A percentile compares a stretch with the other conserved stretches of the same genome.
phyloP scores from a whole-genome alignment of 2,797 vertebrate genomes.

The Myripristis murdjan region DNA sequence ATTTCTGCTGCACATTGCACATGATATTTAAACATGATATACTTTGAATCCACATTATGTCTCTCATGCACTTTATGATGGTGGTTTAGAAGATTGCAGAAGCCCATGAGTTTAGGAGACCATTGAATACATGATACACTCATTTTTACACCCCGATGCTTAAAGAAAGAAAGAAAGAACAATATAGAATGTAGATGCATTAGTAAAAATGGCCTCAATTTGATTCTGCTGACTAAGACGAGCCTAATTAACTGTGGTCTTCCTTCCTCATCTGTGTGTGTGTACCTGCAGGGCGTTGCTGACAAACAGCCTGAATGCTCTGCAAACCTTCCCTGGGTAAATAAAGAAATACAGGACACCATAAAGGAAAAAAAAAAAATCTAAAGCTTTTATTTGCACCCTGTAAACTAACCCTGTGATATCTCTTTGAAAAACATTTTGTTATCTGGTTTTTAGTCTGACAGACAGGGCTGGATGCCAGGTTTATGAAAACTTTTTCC shows the following conservation, averaged over 20 bases:
- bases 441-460: background rate
- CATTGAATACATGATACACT: too few relatives aligned
- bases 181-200: background rate
- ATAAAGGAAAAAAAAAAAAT: background rate
- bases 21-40: background rate
- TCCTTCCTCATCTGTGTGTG: background rate
- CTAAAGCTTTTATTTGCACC: constrained; percentile 1
- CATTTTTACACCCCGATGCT: background rate
- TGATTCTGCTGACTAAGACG: background rate
- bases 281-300: constrained; percentile 16
- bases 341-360: constrained; percentile 18
- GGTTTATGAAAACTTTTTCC: background rate
- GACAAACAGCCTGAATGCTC: constrained; percentile 42
- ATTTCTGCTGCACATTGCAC: background rate
- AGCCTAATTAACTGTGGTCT: background rate
- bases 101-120: background rate
- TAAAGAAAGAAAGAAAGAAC: background rate
- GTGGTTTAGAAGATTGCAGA: background rate
- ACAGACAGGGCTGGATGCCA: background rate
- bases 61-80: background rate
- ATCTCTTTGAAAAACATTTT: background rate
- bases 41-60: background rate
- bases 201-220: background rate
- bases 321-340: constrained; percentile 48
- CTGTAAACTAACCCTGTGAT: background rate